Conservation (phyloP, 2,113 vertebrate genomes). For the Sceloporus undulatus region DNA sequence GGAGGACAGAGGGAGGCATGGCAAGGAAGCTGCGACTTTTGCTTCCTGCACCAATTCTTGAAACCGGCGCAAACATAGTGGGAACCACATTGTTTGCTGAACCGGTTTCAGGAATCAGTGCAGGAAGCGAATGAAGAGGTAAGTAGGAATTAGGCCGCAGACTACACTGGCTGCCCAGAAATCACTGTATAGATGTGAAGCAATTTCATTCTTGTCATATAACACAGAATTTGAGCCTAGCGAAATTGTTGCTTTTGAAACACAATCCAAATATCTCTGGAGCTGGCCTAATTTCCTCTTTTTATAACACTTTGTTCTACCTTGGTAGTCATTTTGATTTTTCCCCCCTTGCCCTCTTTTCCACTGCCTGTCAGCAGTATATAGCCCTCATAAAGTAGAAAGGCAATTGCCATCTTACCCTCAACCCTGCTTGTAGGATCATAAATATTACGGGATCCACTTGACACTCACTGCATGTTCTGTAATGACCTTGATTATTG, state of each 20-base stretch:
- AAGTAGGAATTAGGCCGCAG: too few species aligned
- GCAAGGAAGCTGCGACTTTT: too few species aligned
- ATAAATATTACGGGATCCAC: constrained; percentile 42
- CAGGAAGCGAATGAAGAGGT: too few species aligned
- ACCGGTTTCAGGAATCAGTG: too few species aligned
- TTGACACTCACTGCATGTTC: constrained; percentile 50
- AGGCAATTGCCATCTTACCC: neutral
- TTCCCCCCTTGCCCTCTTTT: constrained; percentile 28
- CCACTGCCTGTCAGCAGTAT: constrained; percentile 27
- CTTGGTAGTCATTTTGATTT: constrained; percentile 20
- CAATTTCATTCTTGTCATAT: neutral
- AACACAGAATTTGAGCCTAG: neutral
- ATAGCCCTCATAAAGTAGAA: constrained; percentile 35
- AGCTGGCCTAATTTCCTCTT: neutral
- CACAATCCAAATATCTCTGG: neutral
- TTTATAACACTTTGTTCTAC: constrained; percentile 8
- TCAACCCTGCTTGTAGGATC: constrained; percentile 24
- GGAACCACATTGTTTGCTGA: too few species aligned
- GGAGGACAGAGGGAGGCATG: too few species aligned
- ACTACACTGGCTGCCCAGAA: neutral
- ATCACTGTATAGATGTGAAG: neutral
- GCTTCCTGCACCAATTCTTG: too few species aligned
- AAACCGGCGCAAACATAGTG: too few species aligned
- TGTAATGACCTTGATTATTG: constrained; percentile 49
- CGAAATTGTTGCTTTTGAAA: neutral